Percentiles rank a stretch among this genome's conserved stretches.
phyloP scores from a whole-genome alignment of 2,888 invertebrate genomes.

The Malthinus flaveolus region DNA sequence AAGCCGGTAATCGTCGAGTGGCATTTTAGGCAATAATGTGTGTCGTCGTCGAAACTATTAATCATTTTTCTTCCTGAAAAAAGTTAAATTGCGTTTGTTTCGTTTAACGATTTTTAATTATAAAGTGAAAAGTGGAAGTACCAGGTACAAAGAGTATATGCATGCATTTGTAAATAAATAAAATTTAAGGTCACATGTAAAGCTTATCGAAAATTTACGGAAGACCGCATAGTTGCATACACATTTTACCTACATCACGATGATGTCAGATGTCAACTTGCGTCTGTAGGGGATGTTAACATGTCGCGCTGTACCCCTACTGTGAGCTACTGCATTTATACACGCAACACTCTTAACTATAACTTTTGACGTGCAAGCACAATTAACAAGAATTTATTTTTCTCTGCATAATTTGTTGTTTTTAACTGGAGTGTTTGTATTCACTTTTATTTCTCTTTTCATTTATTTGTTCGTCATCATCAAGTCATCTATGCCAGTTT shows the following conservation, averaged over 20 bases:
- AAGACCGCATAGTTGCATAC: slow-evolving; percentile 31
- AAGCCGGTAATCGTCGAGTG: slow-evolving; percentile 80
- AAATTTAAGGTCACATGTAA: slow-evolving; percentile 18
- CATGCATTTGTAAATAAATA: slow-evolving; percentile 12
- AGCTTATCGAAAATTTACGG: slow-evolving; percentile 19
- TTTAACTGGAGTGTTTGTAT: slow-evolving; percentile 1
- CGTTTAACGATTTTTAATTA: slow-evolving; percentile 4
- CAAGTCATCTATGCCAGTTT: too few relatives aligned
- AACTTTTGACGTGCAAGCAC: slow-evolving; percentile 39
- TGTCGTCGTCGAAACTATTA: slow-evolving; percentile 77
- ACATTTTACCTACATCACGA: slow-evolving; percentile 35
- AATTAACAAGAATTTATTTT: slow-evolving; percentile 37
- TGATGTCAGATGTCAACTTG: slow-evolving; percentile 30
- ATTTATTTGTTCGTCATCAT: too few relatives aligned
- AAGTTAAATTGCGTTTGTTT: not conserved
- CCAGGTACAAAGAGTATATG: slow-evolving; percentile 15
- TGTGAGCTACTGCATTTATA: slow-evolving; percentile 38
- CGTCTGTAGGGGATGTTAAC: slow-evolving; percentile 31
- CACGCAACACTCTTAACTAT: slow-evolving; percentile 38
- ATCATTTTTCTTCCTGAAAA: slow-evolving; percentile 54
- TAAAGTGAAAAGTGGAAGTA: slow-evolving; percentile 3
- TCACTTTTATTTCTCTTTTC: not conserved
- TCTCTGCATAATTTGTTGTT: slow-evolving; percentile 33
- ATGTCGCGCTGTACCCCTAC: slow-evolving; percentile 25
- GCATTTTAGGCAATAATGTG: slow-evolving; percentile 87